A percentile compares a stretch with the other conserved stretches of the same genome.
Evolutionary conservation across 2,888 invertebrate species (phyloP).

Genomic region (Piscicola geometra): DNA sequence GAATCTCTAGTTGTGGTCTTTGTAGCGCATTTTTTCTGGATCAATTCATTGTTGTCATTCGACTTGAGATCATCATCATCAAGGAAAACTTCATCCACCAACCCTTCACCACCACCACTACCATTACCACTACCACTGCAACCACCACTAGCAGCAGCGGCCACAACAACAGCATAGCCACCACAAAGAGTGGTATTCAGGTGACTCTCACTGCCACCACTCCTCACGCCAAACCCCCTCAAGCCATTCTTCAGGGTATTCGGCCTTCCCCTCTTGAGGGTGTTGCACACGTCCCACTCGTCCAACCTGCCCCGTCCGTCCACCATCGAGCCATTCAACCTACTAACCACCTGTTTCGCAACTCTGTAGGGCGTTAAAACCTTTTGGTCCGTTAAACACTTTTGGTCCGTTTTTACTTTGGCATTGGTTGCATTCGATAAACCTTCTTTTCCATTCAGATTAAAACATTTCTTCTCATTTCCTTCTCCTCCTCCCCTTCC

Average conservation of each 20-base stretch:
- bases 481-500: neutral
- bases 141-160: neutral
- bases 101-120: neutral
- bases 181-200: neutral
- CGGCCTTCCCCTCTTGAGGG: slow-evolving; percentile 14
- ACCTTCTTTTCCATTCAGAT: too few species aligned
- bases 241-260: slow-evolving; percentile 28
- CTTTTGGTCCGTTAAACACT: too few species aligned
- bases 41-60: too few species aligned
- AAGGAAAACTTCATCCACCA: neutral
- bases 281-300: neutral
- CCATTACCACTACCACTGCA: neutral
- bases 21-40: too few species aligned
- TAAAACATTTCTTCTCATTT: neutral
- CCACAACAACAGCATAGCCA: neutral
- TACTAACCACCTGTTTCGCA: neutral
- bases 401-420: too few species aligned
- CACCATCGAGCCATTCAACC: slow-evolving; percentile 7
- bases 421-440: too few species aligned
- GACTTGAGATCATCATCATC: too few species aligned
- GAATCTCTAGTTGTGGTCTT: too few species aligned
- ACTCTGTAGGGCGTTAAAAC: too few species aligned
- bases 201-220: neutral
- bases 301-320: neutral
- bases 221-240: neutral